These are phyloP conservation scores for Gallirallus australis DNA, from an alignment of 2,797 vertebrate genomes.

Conservation along the genomic window DNA sequence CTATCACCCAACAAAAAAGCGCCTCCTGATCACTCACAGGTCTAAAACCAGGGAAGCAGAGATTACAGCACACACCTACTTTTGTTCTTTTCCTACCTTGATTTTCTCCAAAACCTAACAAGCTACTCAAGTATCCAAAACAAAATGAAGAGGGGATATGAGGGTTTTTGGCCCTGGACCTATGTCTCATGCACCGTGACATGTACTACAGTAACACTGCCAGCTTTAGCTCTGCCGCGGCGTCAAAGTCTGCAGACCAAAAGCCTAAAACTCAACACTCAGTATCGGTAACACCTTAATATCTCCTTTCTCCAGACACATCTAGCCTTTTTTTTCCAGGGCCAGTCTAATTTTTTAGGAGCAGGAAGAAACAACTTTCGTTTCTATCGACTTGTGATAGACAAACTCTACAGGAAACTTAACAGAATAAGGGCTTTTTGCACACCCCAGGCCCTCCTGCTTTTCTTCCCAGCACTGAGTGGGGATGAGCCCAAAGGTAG, in stretches of 20 bases:
- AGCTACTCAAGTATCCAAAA: not conserved
- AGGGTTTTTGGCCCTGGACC: not conserved
- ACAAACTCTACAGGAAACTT: not conserved
- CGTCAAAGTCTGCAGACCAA: not conserved
- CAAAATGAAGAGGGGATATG: not conserved
- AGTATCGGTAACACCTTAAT: not conserved
- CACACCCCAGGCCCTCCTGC: not conserved
- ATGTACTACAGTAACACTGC: accelerated
- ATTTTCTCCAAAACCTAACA: not conserved
- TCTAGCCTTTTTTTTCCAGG: not conserved
- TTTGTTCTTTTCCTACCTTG: not conserved
- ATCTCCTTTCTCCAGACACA: not conserved
- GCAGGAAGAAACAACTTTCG: not conserved
- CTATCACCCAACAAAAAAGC: not conserved
- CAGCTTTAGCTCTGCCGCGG: not conserved
- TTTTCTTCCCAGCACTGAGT: accelerated
- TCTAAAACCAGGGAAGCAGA: not conserved
- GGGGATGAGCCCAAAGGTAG: accelerated
- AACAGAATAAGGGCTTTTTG: not conserved
- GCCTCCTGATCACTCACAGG: not conserved
- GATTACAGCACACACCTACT: not conserved
- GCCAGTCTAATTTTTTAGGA: not conserved
- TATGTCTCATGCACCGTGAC: accelerated
- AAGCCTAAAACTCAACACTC: not conserved
- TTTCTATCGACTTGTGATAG: accelerated